Base-by-base conservation (phyloP, 2,797 vertebrate species). In the Periophthalmus magnuspinnatus region DNA sequence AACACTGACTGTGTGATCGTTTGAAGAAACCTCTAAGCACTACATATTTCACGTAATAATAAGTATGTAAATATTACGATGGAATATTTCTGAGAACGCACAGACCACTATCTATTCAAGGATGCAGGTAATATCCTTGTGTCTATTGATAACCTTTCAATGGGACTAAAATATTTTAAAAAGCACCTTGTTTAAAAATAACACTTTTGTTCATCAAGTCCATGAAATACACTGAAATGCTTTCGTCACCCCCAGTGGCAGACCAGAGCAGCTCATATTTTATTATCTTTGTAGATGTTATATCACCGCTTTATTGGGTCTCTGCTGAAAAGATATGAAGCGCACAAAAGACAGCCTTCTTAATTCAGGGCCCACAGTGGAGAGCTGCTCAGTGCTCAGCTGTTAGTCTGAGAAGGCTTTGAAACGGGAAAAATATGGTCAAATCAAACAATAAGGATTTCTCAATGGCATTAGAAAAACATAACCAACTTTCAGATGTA, bases 311-410 rank as follows among this genome's bases (percentile, higher is more conserved):
- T 36, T 70, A 71, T 61, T 68, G 52, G 63, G 41, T 34, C 28
- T 71, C 61, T 5, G 17, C 65, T 62, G 57, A 68, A 22, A 65
- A 73, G 68, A 76, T 65, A 68, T 56, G 11, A 84, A 73, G 56
- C 60, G 58, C 6, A 67, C 14, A 73, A 74, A 69, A 57, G 69
- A 17, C 10, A 14, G 61, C 68, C 57, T 5, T 81, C 81, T 66
- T 73, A 56, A 84, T 81, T 64, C 58, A 8, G 6, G 9, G 55
- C 50, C 58, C 38, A 62, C 9, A 8, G 9, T 13, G 66, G 69
- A 36, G 47, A 8, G 59, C 72, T 28, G 28, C 28, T 28, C 17
- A 64, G 55, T 19, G 50, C 72, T 77, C 67, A 81, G 68, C 74
- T 64, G 68, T 57, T 22, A 7, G 33, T 59, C 14, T 41, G 21